phyloP scores from a whole-genome alignment of 1,140 invertebrate genomes.

The Nylanderia fulva region DNA sequence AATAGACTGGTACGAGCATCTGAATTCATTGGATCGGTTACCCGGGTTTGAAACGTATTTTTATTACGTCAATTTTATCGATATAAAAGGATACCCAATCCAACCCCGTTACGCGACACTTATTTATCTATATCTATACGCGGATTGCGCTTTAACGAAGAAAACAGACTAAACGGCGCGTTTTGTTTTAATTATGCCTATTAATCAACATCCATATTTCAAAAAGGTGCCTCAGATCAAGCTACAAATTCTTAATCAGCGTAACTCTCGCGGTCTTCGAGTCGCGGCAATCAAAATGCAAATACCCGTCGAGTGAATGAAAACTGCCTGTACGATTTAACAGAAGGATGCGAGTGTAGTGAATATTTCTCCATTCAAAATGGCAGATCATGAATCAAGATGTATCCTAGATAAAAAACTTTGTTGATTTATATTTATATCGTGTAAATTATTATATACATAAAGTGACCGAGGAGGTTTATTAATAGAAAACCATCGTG shows the following conservation, averaged over 20 bases:
- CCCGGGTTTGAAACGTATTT: conserved; percentile 37
- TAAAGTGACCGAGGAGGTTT: background rate
- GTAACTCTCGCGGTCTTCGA: conserved; percentile 40
- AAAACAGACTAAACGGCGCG: conserved; percentile 31
- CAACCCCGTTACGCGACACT: conserved; percentile 39
- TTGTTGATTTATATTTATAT: conserved; percentile 38
- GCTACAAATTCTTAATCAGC: conserved; percentile 52
- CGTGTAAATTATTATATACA: conserved; percentile 48
- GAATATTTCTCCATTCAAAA: conserved; percentile 51
- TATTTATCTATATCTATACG: conserved; percentile 46
- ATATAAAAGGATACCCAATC: conserved; percentile 26
- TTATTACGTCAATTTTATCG: conserved; percentile 9
- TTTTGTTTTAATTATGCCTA: conserved; percentile 50
- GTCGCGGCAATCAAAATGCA: conserved; percentile 55
- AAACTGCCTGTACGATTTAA: conserved; percentile 44
- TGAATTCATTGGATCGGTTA: conserved; percentile 27
- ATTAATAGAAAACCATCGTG: conserved; percentile 21
- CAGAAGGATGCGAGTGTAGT: conserved; percentile 32
- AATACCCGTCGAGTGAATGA: conserved; percentile 40
- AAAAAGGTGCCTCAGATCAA: conserved; percentile 48
- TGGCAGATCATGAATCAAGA: conserved; percentile 50
- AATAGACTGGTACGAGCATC: conserved; percentile 13
- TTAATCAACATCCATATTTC: conserved; percentile 47
- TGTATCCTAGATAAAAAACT: conserved; percentile 19
- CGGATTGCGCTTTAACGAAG: conserved; percentile 33